A percentile compares a stretch with the other conserved stretches of the same genome.
These are phyloP conservation scores for Synodontis membranacea DNA, from an alignment of 2,113 vertebrate genomes.

Conservation along the genomic window DNA sequence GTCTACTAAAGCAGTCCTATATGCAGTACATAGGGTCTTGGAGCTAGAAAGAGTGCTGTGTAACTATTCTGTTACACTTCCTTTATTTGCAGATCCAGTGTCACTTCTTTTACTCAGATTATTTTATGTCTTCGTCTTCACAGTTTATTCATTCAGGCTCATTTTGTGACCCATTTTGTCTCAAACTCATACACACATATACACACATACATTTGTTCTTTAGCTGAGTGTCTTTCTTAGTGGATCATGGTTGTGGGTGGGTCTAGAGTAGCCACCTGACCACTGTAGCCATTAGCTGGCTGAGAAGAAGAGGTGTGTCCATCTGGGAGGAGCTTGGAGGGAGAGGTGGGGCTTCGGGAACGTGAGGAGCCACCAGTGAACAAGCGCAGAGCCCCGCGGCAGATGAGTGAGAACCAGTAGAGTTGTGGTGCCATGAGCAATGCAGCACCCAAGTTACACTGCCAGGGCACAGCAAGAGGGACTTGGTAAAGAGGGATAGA, in stretches of 20 bases:
- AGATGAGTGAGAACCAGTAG: slow-evolving; percentile 92
- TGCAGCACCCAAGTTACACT: slow-evolving; percentile 82
- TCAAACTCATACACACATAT: background rate
- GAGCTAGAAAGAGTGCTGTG: slow-evolving; percentile 25
- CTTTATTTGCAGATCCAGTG: slow-evolving; percentile 1
- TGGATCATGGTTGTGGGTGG: slow-evolving; percentile 54
- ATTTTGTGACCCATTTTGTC: background rate
- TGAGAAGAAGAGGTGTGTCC: slow-evolving; percentile 54
- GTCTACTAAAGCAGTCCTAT: slow-evolving; percentile 40
- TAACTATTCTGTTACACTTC: slow-evolving; percentile 20
- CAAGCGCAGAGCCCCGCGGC: slow-evolving; percentile 78
- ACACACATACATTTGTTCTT: background rate
- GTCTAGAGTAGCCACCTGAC: slow-evolving; percentile 62
- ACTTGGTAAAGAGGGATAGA: slow-evolving; percentile 82
- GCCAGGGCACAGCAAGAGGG: slow-evolving; percentile 76
- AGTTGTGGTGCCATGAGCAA: slow-evolving; percentile 87
- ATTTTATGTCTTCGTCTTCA: background rate
- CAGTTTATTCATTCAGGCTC: slow-evolving; percentile 58
- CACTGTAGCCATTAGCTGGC: slow-evolving; percentile 73
- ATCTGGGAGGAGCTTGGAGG: slow-evolving; percentile 60
- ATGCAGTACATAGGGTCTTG: slow-evolving; percentile 22
- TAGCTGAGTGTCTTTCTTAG: slow-evolving; percentile 20
- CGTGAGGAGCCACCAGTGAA: slow-evolving; percentile 67
- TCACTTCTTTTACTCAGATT: background rate
- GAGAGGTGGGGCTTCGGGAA: slow-evolving; percentile 57